These are phyloP conservation scores for Hyphantria cunea DNA, from an alignment of 1,140 invertebrate species.

Conservation along the genomic window DNA sequence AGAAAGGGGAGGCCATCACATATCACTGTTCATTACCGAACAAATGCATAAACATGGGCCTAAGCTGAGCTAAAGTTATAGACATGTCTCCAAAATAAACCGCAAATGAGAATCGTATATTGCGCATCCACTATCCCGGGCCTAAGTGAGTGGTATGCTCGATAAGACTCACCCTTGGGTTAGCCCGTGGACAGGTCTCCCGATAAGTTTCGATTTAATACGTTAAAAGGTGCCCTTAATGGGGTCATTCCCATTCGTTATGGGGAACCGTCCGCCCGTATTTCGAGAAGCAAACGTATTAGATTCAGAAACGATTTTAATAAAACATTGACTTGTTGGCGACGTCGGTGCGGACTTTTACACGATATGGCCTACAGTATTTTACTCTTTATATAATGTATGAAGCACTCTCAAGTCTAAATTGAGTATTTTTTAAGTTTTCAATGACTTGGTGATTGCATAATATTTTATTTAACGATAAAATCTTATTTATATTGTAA, in stretches of 20 bases:
- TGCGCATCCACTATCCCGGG: slow-evolving; percentile 22
- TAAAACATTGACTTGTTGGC: slow-evolving; percentile 21
- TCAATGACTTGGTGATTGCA: no score
- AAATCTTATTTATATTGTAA: no score
- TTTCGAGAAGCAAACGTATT: slow-evolving; percentile 38
- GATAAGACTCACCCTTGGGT: slow-evolving; percentile 70
- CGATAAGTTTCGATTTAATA: slow-evolving; percentile 78
- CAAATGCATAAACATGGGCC: neutral
- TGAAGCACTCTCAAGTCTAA: no score
- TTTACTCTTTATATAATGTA: neutral
- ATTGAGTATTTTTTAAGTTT: no score
- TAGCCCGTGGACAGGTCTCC: slow-evolving; percentile 60
- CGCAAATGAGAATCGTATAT: slow-evolving; percentile 37
- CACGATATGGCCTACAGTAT: neutral
- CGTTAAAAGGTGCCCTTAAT: slow-evolving; percentile 79
- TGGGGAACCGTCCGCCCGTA: slow-evolving; percentile 47
- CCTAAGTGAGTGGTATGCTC: slow-evolving; percentile 61
- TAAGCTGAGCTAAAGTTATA: slow-evolving; percentile 16
- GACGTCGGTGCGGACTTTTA: neutral
- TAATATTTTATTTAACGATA: no score
- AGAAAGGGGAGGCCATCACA: slow-evolving; percentile 2
- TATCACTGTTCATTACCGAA: slow-evolving; percentile 6
- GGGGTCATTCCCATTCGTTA: slow-evolving; percentile 74
- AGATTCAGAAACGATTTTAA: slow-evolving; percentile 28
- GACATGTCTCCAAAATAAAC: slow-evolving; percentile 35